Conservation (phyloP, 2,888 invertebrate species). For the Drymonia ruficornis region DNA sequence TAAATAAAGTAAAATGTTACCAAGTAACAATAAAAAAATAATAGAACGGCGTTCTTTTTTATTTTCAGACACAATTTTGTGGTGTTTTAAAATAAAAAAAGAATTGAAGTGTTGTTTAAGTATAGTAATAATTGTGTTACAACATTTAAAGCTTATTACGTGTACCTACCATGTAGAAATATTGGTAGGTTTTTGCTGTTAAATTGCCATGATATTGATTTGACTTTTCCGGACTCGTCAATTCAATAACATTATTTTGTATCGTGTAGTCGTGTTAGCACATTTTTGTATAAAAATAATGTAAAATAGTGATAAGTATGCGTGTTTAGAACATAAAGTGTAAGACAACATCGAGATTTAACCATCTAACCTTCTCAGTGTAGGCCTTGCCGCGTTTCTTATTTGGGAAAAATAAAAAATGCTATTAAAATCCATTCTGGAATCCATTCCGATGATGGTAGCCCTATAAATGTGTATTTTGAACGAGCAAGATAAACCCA, state of each 20-base stretch:
- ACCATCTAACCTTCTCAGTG: slow-evolving; percentile 90
- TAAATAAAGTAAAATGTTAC: slow-evolving; percentile 13
- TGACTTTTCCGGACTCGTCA: background rate
- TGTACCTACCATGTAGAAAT: slow-evolving; percentile 38
- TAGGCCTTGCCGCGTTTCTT: slow-evolving; percentile 91
- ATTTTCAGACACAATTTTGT: background rate
- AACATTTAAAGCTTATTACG: slow-evolving; percentile 60
- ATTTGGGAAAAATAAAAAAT: slow-evolving; percentile 80
- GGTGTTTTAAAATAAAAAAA: background rate
- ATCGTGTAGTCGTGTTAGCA: slow-evolving; percentile 68
- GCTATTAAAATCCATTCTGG: slow-evolving; percentile 24
- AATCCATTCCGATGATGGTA: slow-evolving; percentile 9
- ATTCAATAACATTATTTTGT: slow-evolving; percentile 21
- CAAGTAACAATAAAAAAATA: background rate
- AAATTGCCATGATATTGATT: slow-evolving; percentile 10
- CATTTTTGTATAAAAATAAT: slow-evolving; percentile 54
- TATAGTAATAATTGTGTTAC: slow-evolving; percentile 38
- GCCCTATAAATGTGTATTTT: too few species aligned
- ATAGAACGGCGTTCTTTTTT: background rate
- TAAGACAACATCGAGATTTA: slow-evolving; percentile 74
- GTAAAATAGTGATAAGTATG: slow-evolving; percentile 36
- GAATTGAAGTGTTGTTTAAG: background rate
- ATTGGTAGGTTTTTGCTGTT: slow-evolving; percentile 10
- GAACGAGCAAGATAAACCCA: too few species aligned
- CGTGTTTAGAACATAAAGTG: slow-evolving; percentile 70